Evolutionary conservation across 2,797 vertebrate species (phyloP).

Genomic region (Myotis planiceps): DNA sequence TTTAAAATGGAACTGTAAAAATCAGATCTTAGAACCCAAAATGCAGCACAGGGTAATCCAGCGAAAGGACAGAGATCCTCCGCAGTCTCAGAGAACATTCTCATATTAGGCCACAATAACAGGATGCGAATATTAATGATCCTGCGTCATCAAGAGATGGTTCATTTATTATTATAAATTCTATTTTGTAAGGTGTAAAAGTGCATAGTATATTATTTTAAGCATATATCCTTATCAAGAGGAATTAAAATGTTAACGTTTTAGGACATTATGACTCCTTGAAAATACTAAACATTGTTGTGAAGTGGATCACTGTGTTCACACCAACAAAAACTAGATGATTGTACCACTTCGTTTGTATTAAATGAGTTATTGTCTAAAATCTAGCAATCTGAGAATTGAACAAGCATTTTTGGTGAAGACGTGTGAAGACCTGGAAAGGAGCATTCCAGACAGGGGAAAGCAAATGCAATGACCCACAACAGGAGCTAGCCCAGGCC

Average conservation of each 20-base stretch:
- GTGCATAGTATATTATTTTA: not conserved
- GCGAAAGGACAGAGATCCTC: not conserved
- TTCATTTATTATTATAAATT: not conserved
- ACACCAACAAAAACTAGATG: not conserved
- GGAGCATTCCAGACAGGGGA: not conserved
- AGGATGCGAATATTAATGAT: not conserved
- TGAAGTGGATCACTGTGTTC: not conserved
- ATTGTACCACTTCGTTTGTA: not conserved
- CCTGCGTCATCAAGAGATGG: not conserved
- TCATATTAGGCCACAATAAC: not conserved
- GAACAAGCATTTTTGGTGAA: not conserved
- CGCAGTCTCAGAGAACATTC: not conserved
- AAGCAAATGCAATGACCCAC: not conserved
- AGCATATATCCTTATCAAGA: not conserved
- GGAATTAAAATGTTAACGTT: not conserved
- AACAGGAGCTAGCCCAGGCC: not conserved
- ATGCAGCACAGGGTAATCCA: not conserved
- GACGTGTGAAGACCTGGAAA: not conserved
- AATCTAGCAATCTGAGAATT: not conserved
- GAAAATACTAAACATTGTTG: not conserved
- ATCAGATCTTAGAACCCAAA: not conserved
- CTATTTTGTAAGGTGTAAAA: not conserved
- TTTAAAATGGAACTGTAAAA: not conserved
- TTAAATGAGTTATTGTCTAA: not conserved
- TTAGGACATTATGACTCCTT: not conserved